Evolutionary conservation across 64 coral and sea anemone genomes (phyloP), one percentile per base, ranked within the genome.

Genomic region (Acropora tenuis): DNA sequence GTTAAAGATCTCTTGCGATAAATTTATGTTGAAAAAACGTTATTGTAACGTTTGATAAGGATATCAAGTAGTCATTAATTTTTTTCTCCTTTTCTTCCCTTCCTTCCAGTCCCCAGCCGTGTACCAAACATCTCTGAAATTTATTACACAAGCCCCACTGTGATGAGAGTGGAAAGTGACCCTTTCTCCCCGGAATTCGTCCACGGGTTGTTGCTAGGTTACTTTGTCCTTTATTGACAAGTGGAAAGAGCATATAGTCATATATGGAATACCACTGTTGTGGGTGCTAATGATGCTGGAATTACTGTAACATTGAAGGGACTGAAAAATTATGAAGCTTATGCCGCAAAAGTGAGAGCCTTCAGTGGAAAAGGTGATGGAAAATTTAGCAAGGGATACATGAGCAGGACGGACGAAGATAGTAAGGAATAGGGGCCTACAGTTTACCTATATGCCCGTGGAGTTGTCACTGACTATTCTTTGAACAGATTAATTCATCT

Each of bases 381-480:
- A 20, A 72, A 41, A 3, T 13, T 66, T 45, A 82, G 78, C 3
- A 98, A 98, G 72, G 50, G 47, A 20, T 83, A 58, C 2, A 48
- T 87, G 60, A 82, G 95, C 57, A 93, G 59, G 43, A 98, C 96
- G 59, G 94, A 98, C 75, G 46, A 98, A 49, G 96, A 98, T 88
- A 90, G 96, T 98, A 80, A 82, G 18, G 52, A 55, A 9, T 9
- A 0, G 4, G 9, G 0, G 52, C 4, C 30, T 30, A 30, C 30
- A 30, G 30, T 30, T 30, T 30, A 30, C 30, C 30, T 30, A 30
- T 30, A 30, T 30, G 0, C 30, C 0, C 30, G 30, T 30, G 30
- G 30, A 0, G 0, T 30, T 30, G 30, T 30, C 0, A 30, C 30
- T 30, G 30, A 30, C 30, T 30, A 30, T 30, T 30, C 30, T 30